Evolutionary conservation across 2,888 invertebrate genomes (phyloP), one percentile per base, ranked within the genome.

Genomic region (Tetheella fluctuosa): DNA sequence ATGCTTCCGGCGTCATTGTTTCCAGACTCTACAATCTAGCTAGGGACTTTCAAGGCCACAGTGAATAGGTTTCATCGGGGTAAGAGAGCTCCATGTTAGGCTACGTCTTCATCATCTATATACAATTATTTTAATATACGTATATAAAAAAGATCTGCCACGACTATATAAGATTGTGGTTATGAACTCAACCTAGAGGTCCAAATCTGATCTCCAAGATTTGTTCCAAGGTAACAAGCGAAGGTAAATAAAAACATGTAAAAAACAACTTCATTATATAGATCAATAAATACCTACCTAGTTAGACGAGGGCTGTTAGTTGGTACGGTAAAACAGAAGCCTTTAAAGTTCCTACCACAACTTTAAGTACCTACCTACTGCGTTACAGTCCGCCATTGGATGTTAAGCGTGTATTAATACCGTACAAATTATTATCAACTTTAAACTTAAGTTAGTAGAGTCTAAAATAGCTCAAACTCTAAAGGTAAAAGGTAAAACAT

Each of bases 271-370:
- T 20, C 48, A 70, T 68, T 65, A 63, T 69, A 66, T 70, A 74
- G 71, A 80, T 79, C 79, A 73, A 79, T 78, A 76, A 70, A 68
- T 68, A 55, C 75, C 70, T 76, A 76, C 75, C 76, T 48, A 48
- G 48, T 48, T 48, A 73, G 75, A 64, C 63, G 56, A 59, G 61
- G 63, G 61, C 62, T 59, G n/a, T n/a, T n/a, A n/a, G n/a, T n/a
- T n/a, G 65, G 75, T 71, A 42, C 52, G 8, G 52, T 39, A 37
- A 42, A 80, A 81, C 76, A 79, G 83, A 84, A 84, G 79, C 84
- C 84, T 76, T 81, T 80, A 60, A 81, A 77, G 65, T 70, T 39
- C 59, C 67, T 70, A 61, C 69, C 54, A 37, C 15, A 17, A 17
- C 54, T 34, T n/a, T 34, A 17, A 42, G 17, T 54, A 34, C 17